phyloP scores from a whole-genome alignment of 2,797 vertebrate species.

The Ctenopoma kingsleyae region DNA sequence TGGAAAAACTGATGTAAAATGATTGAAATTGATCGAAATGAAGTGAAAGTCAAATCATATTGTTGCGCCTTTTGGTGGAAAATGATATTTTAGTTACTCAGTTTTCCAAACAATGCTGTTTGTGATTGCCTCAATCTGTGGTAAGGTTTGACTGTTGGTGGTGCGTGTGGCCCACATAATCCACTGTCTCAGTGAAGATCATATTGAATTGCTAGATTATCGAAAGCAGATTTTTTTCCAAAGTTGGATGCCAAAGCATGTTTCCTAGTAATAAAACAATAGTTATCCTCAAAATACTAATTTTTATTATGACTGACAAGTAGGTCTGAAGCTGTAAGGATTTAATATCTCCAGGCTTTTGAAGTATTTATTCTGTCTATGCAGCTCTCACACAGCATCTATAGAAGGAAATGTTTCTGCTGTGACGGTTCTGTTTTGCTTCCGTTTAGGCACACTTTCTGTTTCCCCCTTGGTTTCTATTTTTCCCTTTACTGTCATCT shows the following conservation, averaged over 20 bases:
- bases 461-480: constrained; percentile 51
- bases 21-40: neutral
- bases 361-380: constrained; percentile 45
- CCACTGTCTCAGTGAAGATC: constrained; percentile 31
- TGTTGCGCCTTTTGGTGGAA: constrained; percentile 9
- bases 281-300: constrained; percentile 16
- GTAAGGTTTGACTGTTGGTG: constrained; percentile 37
- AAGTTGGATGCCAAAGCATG: constrained; percentile 27
- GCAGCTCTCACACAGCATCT: constrained; percentile 31
- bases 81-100: constrained; percentile 15
- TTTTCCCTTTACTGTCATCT: constrained; percentile 62
- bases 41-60: neutral
- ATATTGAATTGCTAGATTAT: constrained; percentile 34
- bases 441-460: constrained; percentile 53
- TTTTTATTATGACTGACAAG: constrained; percentile 23
- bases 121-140: constrained; percentile 40
- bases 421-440: constrained; percentile 51
- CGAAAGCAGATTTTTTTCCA: constrained; percentile 52
- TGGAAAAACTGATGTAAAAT: constrained; percentile 2
- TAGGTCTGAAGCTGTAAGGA: constrained; percentile 19
- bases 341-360: constrained; percentile 50
- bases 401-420: constrained; percentile 39
- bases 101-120: constrained; percentile 20
- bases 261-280: constrained; percentile 39
- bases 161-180: constrained; percentile 25